phyloP scores from a whole-genome alignment of 2,888 invertebrate genomes.

The Tetragonisca angustula region DNA sequence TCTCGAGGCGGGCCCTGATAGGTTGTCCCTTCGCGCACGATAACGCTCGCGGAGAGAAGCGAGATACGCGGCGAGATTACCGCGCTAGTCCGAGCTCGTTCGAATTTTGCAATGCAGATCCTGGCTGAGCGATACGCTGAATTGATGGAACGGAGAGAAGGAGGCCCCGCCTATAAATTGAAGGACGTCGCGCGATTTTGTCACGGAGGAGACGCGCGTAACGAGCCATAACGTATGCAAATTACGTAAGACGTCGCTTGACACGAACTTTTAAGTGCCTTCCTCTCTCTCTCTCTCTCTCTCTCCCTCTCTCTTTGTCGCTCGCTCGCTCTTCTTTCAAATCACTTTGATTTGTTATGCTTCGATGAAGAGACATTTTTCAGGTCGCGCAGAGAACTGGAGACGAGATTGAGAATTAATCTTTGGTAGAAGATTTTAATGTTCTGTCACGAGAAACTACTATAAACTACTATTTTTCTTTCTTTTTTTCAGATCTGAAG shows the following conservation, averaged over 20 bases:
- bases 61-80: constrained; percentile 66
- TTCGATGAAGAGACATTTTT: background rate
- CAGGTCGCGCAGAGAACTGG: background rate
- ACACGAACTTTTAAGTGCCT: constrained; percentile 11
- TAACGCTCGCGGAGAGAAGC: constrained; percentile 50
- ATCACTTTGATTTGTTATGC: background rate
- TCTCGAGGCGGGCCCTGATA: constrained; percentile 59
- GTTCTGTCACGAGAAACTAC: background rate
- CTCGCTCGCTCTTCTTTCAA: background rate
- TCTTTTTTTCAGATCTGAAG: background rate
- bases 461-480: background rate
- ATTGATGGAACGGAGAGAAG: constrained; percentile 56
- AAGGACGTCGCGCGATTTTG: constrained; percentile 51
- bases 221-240: constrained; percentile 50
- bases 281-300: too few species aligned
- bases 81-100: constrained; percentile 35
- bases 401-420: background rate
- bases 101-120: constrained; percentile 73
- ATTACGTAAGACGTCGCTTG: constrained; percentile 31
- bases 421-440: background rate
- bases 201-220: constrained; percentile 41
- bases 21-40: constrained; percentile 58
- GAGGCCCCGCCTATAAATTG: constrained; percentile 48
- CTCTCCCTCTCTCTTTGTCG: background rate
- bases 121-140: constrained; percentile 60